These are phyloP conservation scores for Danio tinwini DNA, from an alignment of 2,797 vertebrate genomes.

Conservation along the genomic window DNA sequence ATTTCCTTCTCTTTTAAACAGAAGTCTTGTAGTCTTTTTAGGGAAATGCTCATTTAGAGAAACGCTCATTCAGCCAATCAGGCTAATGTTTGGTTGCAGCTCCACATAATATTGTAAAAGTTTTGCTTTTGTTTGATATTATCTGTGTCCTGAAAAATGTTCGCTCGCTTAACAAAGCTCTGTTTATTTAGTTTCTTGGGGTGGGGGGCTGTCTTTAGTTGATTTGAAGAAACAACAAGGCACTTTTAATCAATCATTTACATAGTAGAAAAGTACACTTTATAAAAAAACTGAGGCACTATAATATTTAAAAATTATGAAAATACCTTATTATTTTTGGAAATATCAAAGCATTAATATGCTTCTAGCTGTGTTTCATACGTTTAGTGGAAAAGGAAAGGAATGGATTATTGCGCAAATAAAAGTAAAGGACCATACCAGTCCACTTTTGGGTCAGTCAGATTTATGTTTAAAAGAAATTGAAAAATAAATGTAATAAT, in stretches of 20 bases:
- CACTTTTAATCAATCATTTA: neutral
- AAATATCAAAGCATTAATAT: neutral
- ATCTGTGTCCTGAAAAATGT: neutral
- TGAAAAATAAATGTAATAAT: no score
- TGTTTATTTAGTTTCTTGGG: neutral
- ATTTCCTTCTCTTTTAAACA: no score
- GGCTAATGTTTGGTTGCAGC: neutral
- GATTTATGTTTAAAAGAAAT: neutral
- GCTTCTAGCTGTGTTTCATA: neutral
- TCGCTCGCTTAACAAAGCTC: neutral
- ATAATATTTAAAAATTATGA: no score
- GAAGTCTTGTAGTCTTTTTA: no score
- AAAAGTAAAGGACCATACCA: no score
- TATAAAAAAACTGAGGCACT: neutral
- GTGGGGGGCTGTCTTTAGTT: neutral
- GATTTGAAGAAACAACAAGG: neutral
- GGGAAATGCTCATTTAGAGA: neutral
- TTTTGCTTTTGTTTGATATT: neutral
- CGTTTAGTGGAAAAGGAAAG: neutral
- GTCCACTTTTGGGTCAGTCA: neutral
- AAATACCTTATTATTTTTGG: no score
- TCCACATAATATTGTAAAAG: neutral
- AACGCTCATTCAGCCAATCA: slow-evolving; percentile 1
- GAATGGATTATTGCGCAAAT: neutral
- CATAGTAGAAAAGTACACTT: neutral